These are phyloP conservation scores for Acanthisitta chloris DNA, from an alignment of 2,113 vertebrate genomes.

Conservation along the genomic window DNA sequence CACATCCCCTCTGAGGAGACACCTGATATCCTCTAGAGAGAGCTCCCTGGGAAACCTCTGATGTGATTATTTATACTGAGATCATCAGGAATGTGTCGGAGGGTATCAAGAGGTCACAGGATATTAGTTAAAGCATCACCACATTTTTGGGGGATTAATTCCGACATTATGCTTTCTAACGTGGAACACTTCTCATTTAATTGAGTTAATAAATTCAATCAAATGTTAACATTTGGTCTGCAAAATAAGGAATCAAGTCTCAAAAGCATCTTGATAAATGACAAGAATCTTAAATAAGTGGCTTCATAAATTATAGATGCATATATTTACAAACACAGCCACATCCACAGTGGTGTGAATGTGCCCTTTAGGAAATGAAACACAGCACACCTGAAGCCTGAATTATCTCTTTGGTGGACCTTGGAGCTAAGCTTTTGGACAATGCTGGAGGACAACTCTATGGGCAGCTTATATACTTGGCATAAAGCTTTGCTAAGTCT, in stretches of 20 bases:
- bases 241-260: conserved; percentile 53
- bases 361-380: neutral
- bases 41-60: neutral
- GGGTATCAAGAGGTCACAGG: conserved; percentile 10
- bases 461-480: neutral
- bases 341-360: neutral
- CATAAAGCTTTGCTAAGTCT: neutral
- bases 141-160: conserved; percentile 34
- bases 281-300: conserved; percentile 54
- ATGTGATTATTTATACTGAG: conserved; percentile 28
- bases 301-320: conserved; percentile 42
- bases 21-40: neutral
- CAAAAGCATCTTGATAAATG: conserved; percentile 59
- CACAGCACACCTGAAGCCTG: neutral
- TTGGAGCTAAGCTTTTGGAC: neutral
- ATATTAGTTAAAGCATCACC: conserved; percentile 61
- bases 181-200: conserved; percentile 30
- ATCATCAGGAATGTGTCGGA: neutral
- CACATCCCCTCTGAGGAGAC: neutral
- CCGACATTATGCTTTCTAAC: conserved; percentile 36
- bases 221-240: conserved; percentile 61
- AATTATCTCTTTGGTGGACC: neutral
- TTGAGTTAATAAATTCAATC: conserved; percentile 59
- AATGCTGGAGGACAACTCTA: neutral
- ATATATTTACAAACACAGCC: conserved; percentile 24